Evolutionary conservation across 1,140 invertebrate species (phyloP), one percentile per base, ranked within the genome.

Genomic region (Planococcus citri): DNA sequence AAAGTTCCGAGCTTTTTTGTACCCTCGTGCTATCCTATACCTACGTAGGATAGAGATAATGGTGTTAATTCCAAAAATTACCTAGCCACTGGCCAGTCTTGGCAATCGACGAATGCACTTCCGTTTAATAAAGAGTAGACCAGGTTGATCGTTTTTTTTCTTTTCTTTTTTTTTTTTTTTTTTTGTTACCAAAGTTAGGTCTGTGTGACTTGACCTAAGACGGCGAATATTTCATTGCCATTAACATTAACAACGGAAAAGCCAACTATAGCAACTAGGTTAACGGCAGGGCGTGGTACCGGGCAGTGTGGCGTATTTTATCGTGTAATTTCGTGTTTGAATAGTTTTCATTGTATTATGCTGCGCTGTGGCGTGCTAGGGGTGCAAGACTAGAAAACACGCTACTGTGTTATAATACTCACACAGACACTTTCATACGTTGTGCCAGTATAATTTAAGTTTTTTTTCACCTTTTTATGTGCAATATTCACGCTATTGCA

Each of bases 141-240:
- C n/a, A n/a, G n/a, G n/a, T n/a, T n/a, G n/a, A n/a, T n/a, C n/a
- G n/a, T n/a, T n/a, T n/a, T n/a, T n/a, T n/a, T n/a, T n/a, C n/a
- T n/a, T n/a, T n/a, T n/a, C n/a, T n/a, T n/a, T n/a, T n/a, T n/a
- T n/a, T n/a, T n/a, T n/a, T n/a, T n/a, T n/a, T n/a, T n/a, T n/a
- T n/a, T n/a, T n/a, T n/a, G n/a, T n/a, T n/a, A n/a, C n/a, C n/a
- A n/a, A n/a, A n/a, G n/a, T n/a, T n/a, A n/a, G n/a, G n/a, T n/a
- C n/a, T n/a, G n/a, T n/a, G n/a, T n/a, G n/a, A n/a, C 60, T 64
- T 64, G 60, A 64, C 60, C 60, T 64, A 64, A 64, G 60, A 64
- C 60, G 20, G 60, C 20, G 60, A 64, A 64, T 64, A 64, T 64
- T 64, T 64, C 60, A 64, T 64, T 64, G 60, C 60, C 60, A 64